Base-by-base conservation (phyloP, 37 sponge, comb jelly and placozoan genomes). In the Eunapius fragilis region DNA sequence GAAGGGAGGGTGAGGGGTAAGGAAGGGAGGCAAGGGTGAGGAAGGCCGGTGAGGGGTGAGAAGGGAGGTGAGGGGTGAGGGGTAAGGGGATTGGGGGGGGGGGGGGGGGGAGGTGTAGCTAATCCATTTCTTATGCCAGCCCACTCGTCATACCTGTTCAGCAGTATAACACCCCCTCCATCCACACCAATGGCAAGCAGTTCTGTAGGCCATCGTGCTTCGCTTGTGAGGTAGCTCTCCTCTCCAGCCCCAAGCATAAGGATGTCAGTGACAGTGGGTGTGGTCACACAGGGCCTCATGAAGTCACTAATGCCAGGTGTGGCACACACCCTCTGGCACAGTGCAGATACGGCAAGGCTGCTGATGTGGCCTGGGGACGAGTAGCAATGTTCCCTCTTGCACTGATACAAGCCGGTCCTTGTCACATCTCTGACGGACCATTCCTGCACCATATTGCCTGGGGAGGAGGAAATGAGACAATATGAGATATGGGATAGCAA, bases 341-440 rank as follows among this genome's bases (percentile, higher is more conserved):
- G 58, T 11, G 17, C 14, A 19, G 58, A 58, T 11, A 17, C 58
- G 14, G 58, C 58, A 4, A 58, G 1, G 17, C 58, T 58, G 17
- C 58, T 17, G 2, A 58, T 58, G 14, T 11, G 68, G 28, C 69
- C 26, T 31, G 81, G 81, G 81, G 81, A 80, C 47, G 58, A 58
- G 58, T 13, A 58, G 58, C 19, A 17, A 19, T 58, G 41, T 25
- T 86, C 87, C 28, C 80, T 45, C 2, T 74, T 37, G 27, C 78
- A 86, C 31, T 82, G 83, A 72, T 88, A 88, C 49, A 83, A 76
- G 4, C 88, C 83, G 2, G 88, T 82, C 11, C 82, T 79, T 3
- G 88, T 82, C 71, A 88, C 77, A 37, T 88, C 88, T 78, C 82
- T 88, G 24, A 88, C 83, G 13, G 83, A 82, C 88, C 88, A 88